These are phyloP conservation scores for Parnassius mnemosyne DNA, from an alignment of 2,888 invertebrate genomes.

Conservation along the genomic window DNA sequence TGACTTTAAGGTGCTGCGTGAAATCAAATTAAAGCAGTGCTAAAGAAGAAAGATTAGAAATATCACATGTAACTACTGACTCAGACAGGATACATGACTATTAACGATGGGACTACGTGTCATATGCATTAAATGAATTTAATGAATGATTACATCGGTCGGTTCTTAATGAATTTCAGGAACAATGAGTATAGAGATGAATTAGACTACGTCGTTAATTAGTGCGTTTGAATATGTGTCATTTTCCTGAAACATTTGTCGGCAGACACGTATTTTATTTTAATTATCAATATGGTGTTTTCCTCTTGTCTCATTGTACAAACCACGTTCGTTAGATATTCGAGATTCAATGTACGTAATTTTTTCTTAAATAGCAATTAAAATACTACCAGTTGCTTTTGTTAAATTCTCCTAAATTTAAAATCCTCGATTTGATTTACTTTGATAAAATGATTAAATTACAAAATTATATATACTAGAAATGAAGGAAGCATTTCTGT, in stretches of 20 bases:
- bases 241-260: conserved; percentile 46
- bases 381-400: too few relatives aligned
- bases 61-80: conserved; percentile 22
- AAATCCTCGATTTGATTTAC: too few relatives aligned
- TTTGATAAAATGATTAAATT: too few relatives aligned
- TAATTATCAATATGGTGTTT: too few relatives aligned
- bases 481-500: too few relatives aligned
- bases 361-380: too few relatives aligned
- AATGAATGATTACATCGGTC: conserved; percentile 18
- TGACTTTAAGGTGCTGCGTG: conserved; percentile 20
- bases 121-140: conserved; percentile 8
- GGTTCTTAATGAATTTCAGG: conserved; percentile 45
- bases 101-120: not conserved
- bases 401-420: too few relatives aligned
- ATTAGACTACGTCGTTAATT: conserved; percentile 45
- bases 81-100: not conserved
- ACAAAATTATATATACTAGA: too few relatives aligned
- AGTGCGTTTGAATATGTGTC: conserved; percentile 33
- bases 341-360: too few relatives aligned
- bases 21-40: conserved; percentile 5
- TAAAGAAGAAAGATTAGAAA: not conserved
- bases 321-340: too few relatives aligned
- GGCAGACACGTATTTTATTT: conserved; percentile 27
- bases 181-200: conserved; percentile 51
- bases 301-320: too few relatives aligned